phyloP scores from a whole-genome alignment of 2,888 invertebrate genomes.

The Emmelina monodactyla region DNA sequence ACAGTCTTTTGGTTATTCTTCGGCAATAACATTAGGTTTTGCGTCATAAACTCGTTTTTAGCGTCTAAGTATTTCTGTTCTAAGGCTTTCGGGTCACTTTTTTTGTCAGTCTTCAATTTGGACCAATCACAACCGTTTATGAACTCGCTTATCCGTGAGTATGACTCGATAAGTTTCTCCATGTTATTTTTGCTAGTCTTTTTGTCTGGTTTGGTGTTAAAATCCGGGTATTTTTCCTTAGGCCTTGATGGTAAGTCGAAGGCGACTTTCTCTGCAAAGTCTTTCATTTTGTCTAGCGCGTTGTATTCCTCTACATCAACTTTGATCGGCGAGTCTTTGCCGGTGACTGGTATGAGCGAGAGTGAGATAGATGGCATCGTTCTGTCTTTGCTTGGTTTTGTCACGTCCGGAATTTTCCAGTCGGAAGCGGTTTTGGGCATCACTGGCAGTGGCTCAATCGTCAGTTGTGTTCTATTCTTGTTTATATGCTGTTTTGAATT shows the following conservation, averaged over 20 bases:
- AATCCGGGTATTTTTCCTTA: slow-evolving; percentile 39
- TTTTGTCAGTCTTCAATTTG: slow-evolving; percentile 34
- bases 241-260: slow-evolving; percentile 47
- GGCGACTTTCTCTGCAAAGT: slow-evolving; percentile 57
- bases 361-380: slow-evolving; percentile 56
- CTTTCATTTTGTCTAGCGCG: slow-evolving; percentile 59
- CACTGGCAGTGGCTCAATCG: slow-evolving; percentile 49
- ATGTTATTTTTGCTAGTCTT: slow-evolving; percentile 41
- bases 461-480: slow-evolving; percentile 57
- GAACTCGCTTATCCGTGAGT: slow-evolving; percentile 56
- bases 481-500: slow-evolving; percentile 61
- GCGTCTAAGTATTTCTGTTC: slow-evolving; percentile 56
- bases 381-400: slow-evolving; percentile 38
- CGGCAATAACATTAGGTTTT: slow-evolving; percentile 51
- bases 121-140: slow-evolving; percentile 61
- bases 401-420: slow-evolving; percentile 48
- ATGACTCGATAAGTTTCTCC: slow-evolving; percentile 49
- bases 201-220: slow-evolving; percentile 31
- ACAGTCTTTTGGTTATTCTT: slow-evolving; percentile 39
- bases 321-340: slow-evolving; percentile 43
- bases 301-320: slow-evolving; percentile 49
- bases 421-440: slow-evolving; percentile 27
- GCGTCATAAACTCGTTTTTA: slow-evolving; percentile 58
- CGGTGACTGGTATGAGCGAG: slow-evolving; percentile 50
- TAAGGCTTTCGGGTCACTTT: slow-evolving; percentile 39